phyloP scores from a whole-genome alignment of 1,140 invertebrate genomes.

The Drosophila novamexicana region DNA sequence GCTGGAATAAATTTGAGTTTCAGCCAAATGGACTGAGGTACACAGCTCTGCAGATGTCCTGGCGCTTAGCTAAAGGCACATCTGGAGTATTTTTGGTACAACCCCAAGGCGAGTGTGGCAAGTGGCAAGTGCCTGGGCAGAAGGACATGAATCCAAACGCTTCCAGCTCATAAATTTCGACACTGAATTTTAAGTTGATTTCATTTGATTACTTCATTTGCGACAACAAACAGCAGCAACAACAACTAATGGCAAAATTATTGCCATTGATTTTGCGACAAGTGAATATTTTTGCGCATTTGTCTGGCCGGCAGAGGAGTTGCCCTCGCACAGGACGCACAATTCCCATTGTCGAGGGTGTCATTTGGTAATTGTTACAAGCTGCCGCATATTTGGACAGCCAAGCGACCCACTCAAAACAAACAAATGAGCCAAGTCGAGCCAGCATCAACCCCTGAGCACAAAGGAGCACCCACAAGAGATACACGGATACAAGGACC shows the following conservation, averaged over 20 bases:
- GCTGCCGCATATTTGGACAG: conserved; percentile 81
- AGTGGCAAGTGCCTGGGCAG: background rate
- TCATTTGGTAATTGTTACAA: conserved; percentile 84
- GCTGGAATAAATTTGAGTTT: background rate
- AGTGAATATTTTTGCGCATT: conserved; percentile 67
- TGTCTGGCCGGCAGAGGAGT: conserved; percentile 12
- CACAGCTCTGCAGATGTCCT: background rate
- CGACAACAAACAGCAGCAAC: conserved; percentile 3
- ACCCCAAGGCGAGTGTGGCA: background rate
- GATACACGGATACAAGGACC: background rate
- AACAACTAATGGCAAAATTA: conserved; percentile 75
- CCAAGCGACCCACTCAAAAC: conserved; percentile 63
- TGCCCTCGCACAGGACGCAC: background rate
- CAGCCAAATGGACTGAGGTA: background rate
- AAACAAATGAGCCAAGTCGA: conserved; percentile 65
- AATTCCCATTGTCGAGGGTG: conserved; percentile 66
- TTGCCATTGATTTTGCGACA: conserved; percentile 80
- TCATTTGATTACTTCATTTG: conserved; percentile 51
- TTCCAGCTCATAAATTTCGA: conserved; percentile 72
- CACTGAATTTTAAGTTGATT: conserved; percentile 56
- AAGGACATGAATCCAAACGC: conserved; percentile 2
- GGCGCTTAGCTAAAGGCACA: background rate
- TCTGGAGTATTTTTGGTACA: conserved; percentile 1
- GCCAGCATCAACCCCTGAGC: conserved; percentile 54
- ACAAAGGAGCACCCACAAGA: conserved; percentile 20